These are phyloP conservation scores for Porites cylindrica DNA, from an alignment of 92 coral and sea anemone genomes.

Conservation along the genomic window DNA sequence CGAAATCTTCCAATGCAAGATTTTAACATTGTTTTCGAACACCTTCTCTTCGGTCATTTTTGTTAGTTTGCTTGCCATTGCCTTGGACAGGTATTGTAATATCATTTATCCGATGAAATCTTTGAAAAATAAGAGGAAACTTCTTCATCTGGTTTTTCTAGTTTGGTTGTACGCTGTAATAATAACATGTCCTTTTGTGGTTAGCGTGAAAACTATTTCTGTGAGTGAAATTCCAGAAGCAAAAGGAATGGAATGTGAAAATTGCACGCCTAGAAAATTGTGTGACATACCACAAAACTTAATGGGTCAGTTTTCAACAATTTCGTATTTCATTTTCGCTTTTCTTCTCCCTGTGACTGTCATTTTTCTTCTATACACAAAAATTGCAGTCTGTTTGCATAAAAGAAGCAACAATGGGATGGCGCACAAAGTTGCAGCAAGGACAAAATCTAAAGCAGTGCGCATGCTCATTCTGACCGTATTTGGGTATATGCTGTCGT, in stretches of 20 bases:
- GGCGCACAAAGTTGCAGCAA: conserved; percentile 59
- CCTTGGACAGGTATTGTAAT: conserved; percentile 55
- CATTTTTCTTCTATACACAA: conserved; percentile 55
- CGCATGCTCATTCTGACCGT: conserved; percentile 71
- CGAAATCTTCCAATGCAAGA: conserved; percentile 14
- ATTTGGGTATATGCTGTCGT: conserved; percentile 53
- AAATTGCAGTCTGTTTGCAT: conserved; percentile 46
- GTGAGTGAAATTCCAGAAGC: conserved; percentile 60
- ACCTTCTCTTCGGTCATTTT: conserved; percentile 17
- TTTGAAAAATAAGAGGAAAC: conserved; percentile 39
- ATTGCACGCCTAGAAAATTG: conserved; percentile 10
- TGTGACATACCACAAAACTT: conserved; percentile 64
- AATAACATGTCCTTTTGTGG: conserved; percentile 38
- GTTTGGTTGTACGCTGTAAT: conserved; percentile 69
- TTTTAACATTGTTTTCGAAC: neutral
- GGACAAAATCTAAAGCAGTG: conserved; percentile 67
- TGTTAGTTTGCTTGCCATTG: conserved; percentile 41
- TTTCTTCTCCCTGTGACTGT: conserved; percentile 55
- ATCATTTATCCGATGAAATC: conserved; percentile 59
- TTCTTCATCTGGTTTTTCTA: conserved; percentile 5
- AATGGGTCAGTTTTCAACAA: conserved; percentile 60
- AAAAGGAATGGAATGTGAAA: neutral
- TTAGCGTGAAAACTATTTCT: conserved; percentile 34
- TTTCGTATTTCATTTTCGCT: conserved; percentile 59
- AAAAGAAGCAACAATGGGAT: conserved; percentile 52